Conservation (phyloP, 2,113 vertebrate genomes). For the Epinephelus cyanopodus region DNA sequence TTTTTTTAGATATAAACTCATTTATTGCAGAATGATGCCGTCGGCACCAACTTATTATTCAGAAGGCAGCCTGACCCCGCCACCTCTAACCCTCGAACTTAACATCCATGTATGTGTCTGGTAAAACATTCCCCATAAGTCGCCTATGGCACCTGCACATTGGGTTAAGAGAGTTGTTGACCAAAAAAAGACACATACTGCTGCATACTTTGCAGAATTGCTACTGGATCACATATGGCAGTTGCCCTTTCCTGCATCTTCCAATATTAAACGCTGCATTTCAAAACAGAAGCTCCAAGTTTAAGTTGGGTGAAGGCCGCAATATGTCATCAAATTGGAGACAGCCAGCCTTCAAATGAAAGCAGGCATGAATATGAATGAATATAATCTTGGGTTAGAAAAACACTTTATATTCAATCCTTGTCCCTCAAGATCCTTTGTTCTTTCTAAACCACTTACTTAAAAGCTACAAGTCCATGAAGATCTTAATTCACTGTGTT, state of each 20-base stretch:
- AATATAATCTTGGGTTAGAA: constrained; percentile 31
- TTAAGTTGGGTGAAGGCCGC: constrained; percentile 1
- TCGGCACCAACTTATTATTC: neutral
- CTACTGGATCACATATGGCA: neutral
- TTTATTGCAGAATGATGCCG: too few species aligned
- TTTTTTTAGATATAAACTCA: too few species aligned
- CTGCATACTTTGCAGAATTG: neutral
- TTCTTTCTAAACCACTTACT: constrained; percentile 3
- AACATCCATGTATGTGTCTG: neutral
- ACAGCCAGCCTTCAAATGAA: constrained; percentile 10
- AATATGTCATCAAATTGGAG: constrained; percentile 15
- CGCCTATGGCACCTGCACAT: neutral
- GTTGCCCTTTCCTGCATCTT: neutral
- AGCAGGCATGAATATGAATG: constrained; percentile 44
- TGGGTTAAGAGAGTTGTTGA: neutral
- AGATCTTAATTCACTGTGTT: constrained; percentile 43
- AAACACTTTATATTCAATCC: constrained; percentile 37
- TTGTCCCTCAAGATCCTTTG: constrained; percentile 7
- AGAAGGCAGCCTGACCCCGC: neutral
- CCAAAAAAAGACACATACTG: neutral
- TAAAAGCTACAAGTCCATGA: constrained; percentile 11
- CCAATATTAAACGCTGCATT: neutral
- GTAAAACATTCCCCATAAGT: neutral
- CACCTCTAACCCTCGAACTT: neutral
- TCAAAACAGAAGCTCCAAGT: neutral